A percentile compares a stretch with the other conserved stretches of the same genome.
Conservation (phyloP, 2,113 vertebrate species). For the Antechinus stuartii region DNA sequence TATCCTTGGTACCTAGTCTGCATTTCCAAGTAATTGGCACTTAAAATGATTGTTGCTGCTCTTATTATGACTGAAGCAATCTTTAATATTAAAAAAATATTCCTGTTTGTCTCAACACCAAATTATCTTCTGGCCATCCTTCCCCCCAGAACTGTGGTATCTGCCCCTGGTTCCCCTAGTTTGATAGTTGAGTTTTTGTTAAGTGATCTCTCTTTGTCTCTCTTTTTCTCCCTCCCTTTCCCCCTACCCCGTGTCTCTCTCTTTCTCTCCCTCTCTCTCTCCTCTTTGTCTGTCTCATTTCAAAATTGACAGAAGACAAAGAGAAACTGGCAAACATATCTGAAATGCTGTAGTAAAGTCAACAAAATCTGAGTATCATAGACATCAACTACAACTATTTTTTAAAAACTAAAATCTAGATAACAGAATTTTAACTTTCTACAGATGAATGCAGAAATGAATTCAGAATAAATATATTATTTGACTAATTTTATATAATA, state of each 20-base stretch:
- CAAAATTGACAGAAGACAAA: neutral
- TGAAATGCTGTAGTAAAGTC: neutral
- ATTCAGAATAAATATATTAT: neutral
- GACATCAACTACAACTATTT: neutral
- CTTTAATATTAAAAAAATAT: neutral
- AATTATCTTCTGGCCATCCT: neutral
- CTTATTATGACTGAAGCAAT: neutral
- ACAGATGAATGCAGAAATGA: neutral
- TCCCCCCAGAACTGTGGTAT: neutral
- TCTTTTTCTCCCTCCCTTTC: too few relatives aligned
- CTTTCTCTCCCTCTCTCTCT: too few relatives aligned
- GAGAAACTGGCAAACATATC: neutral
- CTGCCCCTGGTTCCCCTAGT: neutral
- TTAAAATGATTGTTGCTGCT: neutral
- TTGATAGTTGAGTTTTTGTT: neutral
- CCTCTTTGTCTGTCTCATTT: neutral
- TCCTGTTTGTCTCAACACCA: neutral
- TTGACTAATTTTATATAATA: neutral
- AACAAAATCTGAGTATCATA: neutral
- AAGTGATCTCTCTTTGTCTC: neutral
- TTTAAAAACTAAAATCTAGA: neutral
- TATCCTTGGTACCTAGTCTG: neutral
- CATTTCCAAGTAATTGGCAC: neutral
- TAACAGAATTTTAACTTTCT: neutral
- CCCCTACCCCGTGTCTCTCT: too few relatives aligned